phyloP scores from a whole-genome alignment of 2,797 vertebrate species.

The Petrocephalus schoutedeni region DNA sequence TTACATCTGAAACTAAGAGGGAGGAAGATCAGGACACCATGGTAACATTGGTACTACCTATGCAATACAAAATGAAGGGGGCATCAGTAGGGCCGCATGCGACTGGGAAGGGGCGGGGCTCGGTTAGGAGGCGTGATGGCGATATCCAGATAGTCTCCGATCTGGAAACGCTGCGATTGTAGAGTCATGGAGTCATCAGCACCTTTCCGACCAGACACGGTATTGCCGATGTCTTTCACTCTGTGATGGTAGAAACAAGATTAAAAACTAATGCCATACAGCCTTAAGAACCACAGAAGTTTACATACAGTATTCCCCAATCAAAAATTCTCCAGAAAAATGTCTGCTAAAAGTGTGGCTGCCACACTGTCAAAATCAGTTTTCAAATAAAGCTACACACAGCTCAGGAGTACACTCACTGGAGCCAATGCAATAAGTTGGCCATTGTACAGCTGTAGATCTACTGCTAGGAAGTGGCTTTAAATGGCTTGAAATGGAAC shows the following conservation, averaged over 20 bases:
- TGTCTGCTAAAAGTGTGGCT: background rate
- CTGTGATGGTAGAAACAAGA: conserved; percentile 49
- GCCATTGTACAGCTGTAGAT: background rate
- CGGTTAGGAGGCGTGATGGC: conserved; percentile 93
- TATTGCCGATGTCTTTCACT: conserved; percentile 93
- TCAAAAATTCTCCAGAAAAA: too few relatives aligned
- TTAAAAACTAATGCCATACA: background rate
- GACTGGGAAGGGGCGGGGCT: conserved; percentile 75
- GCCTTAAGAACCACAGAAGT: background rate
- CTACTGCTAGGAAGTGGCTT: background rate
- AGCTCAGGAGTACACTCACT: background rate
- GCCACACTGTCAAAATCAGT: background rate
- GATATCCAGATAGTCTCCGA: conserved; percentile 95
- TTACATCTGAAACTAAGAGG: background rate
- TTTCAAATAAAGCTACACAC: background rate
- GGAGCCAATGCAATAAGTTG: background rate
- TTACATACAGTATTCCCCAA: background rate
- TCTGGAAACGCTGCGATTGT: conserved; percentile 96
- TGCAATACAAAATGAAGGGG: background rate
- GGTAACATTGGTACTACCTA: background rate
- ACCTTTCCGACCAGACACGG: conserved; percentile 88
- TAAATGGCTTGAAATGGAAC: background rate
- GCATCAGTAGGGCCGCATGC: conserved; percentile 86
- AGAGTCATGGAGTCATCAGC: conserved; percentile 92
- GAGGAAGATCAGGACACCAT: background rate